A percentile compares a stretch with the other conserved stretches of the same genome.
Evolutionary conservation across 2,797 vertebrate genomes (phyloP).

Genomic region (Pyrocephalus nanus): DNA sequence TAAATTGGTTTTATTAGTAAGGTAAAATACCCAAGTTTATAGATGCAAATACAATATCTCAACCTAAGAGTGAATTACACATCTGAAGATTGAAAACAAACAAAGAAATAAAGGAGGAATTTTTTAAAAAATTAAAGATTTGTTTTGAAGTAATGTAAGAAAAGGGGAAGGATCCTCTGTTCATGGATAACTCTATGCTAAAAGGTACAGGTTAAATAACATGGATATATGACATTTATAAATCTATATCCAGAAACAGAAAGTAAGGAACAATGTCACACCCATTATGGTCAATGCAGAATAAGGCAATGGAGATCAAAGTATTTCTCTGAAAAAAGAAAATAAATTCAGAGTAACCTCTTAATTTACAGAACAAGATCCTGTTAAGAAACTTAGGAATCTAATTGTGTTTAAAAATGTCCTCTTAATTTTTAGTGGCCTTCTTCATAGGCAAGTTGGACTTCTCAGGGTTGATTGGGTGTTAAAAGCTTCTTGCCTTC

Average conservation of each 20-base stretch:
- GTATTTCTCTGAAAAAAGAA: not conserved
- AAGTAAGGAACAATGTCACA: not conserved
- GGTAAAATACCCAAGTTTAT: not conserved
- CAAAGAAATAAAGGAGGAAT: not conserved
- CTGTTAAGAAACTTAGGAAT: not conserved
- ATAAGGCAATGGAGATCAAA: not conserved
- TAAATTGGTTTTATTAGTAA: not conserved
- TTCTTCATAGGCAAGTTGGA: not conserved
- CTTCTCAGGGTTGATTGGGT: not conserved
- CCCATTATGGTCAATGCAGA: rapidly evolving
- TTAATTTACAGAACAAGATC: not conserved
- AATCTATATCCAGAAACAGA: not conserved
- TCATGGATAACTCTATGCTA: not conserved
- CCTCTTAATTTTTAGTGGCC: not conserved
- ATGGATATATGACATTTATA: not conserved
- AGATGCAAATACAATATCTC: not conserved
- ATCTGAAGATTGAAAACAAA: not conserved
- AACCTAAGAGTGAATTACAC: not conserved
- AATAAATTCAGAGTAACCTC: not conserved
- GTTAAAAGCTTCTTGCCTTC: not conserved
- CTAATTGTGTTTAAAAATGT: not conserved
- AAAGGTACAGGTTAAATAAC: not conserved
- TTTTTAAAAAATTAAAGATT: too few relatives aligned
- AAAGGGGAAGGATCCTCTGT: not conserved
- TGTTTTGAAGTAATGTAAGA: too few relatives aligned